phyloP scores from a whole-genome alignment of 2,888 invertebrate species.

The Drosophila siamana region DNA sequence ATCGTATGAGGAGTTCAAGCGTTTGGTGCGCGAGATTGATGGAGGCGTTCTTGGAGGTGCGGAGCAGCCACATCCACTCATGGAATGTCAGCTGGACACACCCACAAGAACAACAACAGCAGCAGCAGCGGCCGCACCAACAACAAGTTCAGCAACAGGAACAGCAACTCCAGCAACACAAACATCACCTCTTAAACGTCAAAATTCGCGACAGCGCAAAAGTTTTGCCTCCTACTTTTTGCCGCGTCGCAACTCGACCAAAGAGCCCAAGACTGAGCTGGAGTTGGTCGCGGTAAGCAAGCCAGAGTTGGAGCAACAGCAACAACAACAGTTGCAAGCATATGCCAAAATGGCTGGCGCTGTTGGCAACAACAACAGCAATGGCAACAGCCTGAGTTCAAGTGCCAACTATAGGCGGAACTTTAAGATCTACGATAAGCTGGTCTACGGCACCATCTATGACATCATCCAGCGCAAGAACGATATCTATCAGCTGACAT shows the following conservation, averaged over 20 bases:
- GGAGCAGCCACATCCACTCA: slow-evolving; percentile 19
- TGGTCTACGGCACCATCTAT: slow-evolving; percentile 85
- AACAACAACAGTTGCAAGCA: slow-evolving; percentile 42
- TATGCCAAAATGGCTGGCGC: slow-evolving; percentile 36
- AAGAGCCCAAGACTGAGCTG: slow-evolving; percentile 55
- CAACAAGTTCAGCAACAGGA: slow-evolving; percentile 3
- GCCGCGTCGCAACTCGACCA: slow-evolving; percentile 53
- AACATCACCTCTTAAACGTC: slow-evolving; percentile 77
- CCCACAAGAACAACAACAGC: slow-evolving; percentile 23
- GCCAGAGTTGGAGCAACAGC: slow-evolving; percentile 19
- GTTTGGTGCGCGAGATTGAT: slow-evolving; percentile 84
- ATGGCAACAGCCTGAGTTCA: slow-evolving; percentile 30
- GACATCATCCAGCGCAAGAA: slow-evolving; percentile 85
- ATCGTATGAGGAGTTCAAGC: slow-evolving; percentile 86
- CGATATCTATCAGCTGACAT: slow-evolving; percentile 84
- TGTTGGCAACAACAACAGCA: slow-evolving; percentile 55
- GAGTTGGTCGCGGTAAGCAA: slow-evolving; percentile 20
- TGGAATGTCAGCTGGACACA: slow-evolving; percentile 52
- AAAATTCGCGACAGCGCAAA: slow-evolving; percentile 84
- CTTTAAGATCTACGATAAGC: slow-evolving; percentile 85
- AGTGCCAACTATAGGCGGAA: slow-evolving; percentile 80
- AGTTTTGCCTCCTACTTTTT: slow-evolving; percentile 79
- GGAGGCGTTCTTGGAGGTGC: slow-evolving; percentile 42
- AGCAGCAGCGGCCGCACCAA: slow-evolving; percentile 6
- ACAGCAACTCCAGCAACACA: slow-evolving; percentile 12